phyloP scores from a whole-genome alignment of 2,797 vertebrate species.

The Rhincodon typus region DNA sequence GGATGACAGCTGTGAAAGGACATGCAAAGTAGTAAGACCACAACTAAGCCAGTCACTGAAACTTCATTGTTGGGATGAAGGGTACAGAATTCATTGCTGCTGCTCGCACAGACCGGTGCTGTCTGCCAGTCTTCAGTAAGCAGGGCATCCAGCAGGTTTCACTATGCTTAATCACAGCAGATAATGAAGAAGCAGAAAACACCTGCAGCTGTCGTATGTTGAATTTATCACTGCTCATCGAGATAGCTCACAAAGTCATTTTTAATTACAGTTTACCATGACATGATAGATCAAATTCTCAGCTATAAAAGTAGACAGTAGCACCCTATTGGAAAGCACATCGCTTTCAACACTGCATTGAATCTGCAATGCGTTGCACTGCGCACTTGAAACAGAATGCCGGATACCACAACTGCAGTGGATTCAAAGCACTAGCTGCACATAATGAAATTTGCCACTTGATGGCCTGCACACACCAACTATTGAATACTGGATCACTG shows the following conservation, averaged over 20 bases:
- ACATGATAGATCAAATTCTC: background rate
- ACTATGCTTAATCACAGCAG: background rate
- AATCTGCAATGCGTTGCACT: background rate
- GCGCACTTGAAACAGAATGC: background rate
- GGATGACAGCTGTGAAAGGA: constrained; percentile 26
- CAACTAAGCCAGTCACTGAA: background rate
- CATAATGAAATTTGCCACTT: background rate
- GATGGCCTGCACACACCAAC: background rate
- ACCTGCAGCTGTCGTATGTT: background rate
- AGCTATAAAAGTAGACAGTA: background rate
- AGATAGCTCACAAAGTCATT: background rate
- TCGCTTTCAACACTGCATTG: background rate
- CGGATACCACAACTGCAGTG: background rate
- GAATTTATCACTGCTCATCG: background rate
- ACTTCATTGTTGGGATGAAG: constrained; percentile 21
- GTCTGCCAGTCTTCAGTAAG: background rate
- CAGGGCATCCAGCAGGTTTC: background rate
- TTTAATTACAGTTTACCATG: constrained; percentile 16
- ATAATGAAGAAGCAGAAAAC: constrained; percentile 1
- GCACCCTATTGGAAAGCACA: background rate
- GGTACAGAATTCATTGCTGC: background rate
- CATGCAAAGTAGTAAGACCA: background rate
- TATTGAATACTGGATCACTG: background rate
- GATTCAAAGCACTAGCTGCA: background rate
- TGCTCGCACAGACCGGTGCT: background rate